Evolutionary conservation across 1,140 invertebrate genomes (phyloP), one percentile per base, ranked within the genome.

Genomic region (Megalopta genalis): DNA sequence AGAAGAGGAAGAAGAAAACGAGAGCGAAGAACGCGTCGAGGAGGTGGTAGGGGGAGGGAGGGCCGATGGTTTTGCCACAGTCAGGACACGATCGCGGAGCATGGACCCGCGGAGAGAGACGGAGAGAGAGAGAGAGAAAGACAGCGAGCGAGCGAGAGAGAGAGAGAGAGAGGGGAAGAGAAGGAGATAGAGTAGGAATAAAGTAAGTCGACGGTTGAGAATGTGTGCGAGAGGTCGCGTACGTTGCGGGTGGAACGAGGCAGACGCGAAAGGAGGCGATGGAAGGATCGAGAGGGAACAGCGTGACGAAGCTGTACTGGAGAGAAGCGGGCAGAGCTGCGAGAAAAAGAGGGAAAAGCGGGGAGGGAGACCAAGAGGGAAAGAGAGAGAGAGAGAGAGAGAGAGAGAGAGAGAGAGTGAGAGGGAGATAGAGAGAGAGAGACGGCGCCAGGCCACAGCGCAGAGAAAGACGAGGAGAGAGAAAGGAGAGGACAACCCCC

Each of bases 401-500:
- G 32, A 42, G 25, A 16, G 68, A 77, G 66, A 65, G 57, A 67
- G 65, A 78, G 59, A 65, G 78, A 49, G 71, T 46, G 75, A 69
- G 16, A 54, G 52, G 21, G 52, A n/a, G 2, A 21, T 2, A n/a
- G 52, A 23, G 54, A 21, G 54, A 57, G 54, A 23, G 54, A 57
- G 18, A n/a, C 12, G 21, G 21, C 16, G 18, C 16, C 7, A 3
- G 54, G 6, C 54, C 8, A 21, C 8, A 6, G 7, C n/a, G 8
- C 63, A 73, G 72, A 59, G 72, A 64, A 69, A 59, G 69, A 65
- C 73, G 74, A 84, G 84, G 85, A 86, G 77, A 84, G 81, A 84
- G 80, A 88, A 81, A 83, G 69, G 82, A 90, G 89, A 90, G 88
- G 88, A 90, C 87, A 86, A 88, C 75, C 90, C 91, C 91, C 91